phyloP scores from a whole-genome alignment of 2,888 invertebrate species.

The Chamaedrilus cognettii region DNA sequence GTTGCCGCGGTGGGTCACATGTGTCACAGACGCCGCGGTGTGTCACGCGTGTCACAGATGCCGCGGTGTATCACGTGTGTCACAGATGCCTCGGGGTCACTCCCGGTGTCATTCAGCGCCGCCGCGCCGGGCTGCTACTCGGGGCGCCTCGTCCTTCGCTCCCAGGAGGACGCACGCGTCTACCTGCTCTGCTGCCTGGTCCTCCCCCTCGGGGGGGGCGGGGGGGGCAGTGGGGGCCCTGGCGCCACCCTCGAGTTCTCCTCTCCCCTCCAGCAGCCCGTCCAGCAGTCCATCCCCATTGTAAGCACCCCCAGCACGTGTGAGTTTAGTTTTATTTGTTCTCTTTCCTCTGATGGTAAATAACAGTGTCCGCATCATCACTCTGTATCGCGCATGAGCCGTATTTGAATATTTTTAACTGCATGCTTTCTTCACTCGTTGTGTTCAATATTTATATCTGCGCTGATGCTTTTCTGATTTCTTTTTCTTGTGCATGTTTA shows the following conservation, averaged over 20 bases:
- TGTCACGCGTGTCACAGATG: too few species aligned
- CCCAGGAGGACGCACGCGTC: constrained; percentile 54
- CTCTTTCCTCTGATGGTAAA: not conserved
- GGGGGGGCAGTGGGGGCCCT: constrained; percentile 49
- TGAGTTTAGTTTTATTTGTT: constrained; percentile 1
- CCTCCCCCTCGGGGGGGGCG: constrained; percentile 51
- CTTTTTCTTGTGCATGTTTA: too few species aligned
- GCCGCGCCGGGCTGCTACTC: constrained; percentile 55
- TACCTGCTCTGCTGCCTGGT: constrained; percentile 57
- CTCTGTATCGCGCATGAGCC: too few species aligned
- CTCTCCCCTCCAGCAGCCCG: constrained; percentile 54
- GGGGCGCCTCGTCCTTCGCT: constrained; percentile 46
- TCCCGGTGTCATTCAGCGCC: constrained; percentile 53
- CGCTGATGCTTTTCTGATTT: too few species aligned
- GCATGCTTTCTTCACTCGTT: too few species aligned
- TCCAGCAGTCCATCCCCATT: constrained; percentile 57
- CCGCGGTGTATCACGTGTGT: too few species aligned
- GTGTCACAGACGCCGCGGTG: too few species aligned
- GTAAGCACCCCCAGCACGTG: constrained; percentile 42
- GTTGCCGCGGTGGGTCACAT: too few species aligned
- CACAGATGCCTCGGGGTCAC: constrained; percentile 12
- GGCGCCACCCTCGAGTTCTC: constrained; percentile 49
- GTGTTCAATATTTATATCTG: too few species aligned
- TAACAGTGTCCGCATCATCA: too few species aligned
- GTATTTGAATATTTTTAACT: too few species aligned